Evolutionary conservation across 2,888 invertebrate species (phyloP), one percentile per base, ranked within the genome.

Genomic region (Acanthosoma haemorrhoidale): DNA sequence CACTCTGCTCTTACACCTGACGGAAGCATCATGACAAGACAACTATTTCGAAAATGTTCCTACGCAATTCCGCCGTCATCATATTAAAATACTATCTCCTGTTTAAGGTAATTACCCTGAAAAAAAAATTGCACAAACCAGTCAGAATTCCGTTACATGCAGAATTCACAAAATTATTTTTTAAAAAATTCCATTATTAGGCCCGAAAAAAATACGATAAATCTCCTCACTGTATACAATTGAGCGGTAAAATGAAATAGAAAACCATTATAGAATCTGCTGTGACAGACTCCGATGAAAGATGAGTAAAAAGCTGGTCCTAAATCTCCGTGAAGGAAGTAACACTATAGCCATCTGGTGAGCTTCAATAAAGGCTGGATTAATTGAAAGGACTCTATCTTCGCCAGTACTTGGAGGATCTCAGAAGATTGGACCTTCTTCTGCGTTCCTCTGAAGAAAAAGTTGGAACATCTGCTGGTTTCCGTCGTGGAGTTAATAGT

Each of bases 271-370:
- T 25, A 13, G 51, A 51, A 29, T n/a, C 21, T 21, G 51, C 51
- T 2, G 51, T 25, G 51, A 29, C 51, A 25, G 29, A 51, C 25
- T 25, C 25, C 6, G 51, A 51, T 51, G 51, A 51, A n/a, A 25
- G 25, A 51, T 51, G 51, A n/a, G 25, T 51, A 51, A 51, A 51
- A 51, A 51, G 51, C 51, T 25, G 25, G 29, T n/a, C 6, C 25
- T 51, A 51, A 51, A 51, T 51, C 29, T 25, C 51, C 51, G 29
- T 51, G 51, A 51, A 51, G 51, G 51, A 51, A 51, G 29, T 51
- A 51, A 51, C 29, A 29, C 25, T 25, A 51, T 51, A n/a, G n/a
- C 51, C 29, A 51, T 51, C 21, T 25, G 25, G 51, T 25, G 51
- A 25, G 25, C 11, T 51, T 51, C 51, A 51, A 51, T 51, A 51